phyloP scores from a whole-genome alignment of 2,888 invertebrate genomes.

The Poecilus cupreus region DNA sequence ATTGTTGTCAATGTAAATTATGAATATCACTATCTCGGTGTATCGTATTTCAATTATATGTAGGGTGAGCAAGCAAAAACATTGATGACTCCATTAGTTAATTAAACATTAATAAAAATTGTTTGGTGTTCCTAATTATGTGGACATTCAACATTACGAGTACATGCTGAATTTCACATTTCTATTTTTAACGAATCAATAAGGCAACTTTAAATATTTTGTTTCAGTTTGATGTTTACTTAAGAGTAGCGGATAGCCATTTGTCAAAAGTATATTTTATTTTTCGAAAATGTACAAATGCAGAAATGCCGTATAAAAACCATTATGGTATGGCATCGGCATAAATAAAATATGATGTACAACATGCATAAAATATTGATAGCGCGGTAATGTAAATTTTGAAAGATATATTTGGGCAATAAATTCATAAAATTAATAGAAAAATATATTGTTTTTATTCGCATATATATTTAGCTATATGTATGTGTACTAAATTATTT shows the following conservation, averaged over 20 bases:
- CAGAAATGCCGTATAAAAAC: too few relatives aligned
- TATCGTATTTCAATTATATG: constrained; percentile 47
- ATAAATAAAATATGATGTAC: not conserved
- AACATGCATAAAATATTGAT: not conserved
- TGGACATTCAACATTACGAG: not conserved
- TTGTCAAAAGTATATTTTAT: not conserved
- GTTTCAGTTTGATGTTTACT: not conserved
- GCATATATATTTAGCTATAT: not conserved
- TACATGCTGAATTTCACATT: not conserved
- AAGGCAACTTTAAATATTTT: not conserved
- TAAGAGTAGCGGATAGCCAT: not conserved
- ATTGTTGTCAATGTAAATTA: too few relatives aligned
- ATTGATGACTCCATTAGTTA: not conserved
- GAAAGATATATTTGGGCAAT: not conserved
- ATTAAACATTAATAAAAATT: not conserved
- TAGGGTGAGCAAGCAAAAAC: not conserved
- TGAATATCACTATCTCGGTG: too few relatives aligned
- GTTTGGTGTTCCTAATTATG: not conserved
- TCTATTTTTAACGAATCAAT: not conserved
- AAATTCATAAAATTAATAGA: not conserved
- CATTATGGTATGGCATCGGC: not conserved
- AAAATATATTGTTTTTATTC: not conserved
- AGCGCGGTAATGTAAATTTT: not conserved
- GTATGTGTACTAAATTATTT: not conserved
- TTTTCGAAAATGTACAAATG: too few relatives aligned